These are phyloP conservation scores for Rapana venosa DNA, from an alignment of 2,888 invertebrate species.

Conservation along the genomic window DNA sequence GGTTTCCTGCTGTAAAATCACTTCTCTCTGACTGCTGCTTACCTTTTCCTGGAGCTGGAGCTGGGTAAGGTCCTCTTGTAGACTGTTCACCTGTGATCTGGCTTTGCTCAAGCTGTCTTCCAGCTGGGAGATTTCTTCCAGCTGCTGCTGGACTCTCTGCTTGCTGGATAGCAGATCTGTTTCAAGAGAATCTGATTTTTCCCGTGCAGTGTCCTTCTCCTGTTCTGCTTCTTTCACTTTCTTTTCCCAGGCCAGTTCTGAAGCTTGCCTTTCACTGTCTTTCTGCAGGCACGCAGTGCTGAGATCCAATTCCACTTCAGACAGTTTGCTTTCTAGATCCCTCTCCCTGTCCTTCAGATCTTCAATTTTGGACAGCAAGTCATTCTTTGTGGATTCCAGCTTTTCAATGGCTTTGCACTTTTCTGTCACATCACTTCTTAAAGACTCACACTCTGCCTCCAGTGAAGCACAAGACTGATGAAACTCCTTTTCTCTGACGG, in stretches of 20 bases:
- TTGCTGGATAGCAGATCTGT: conserved; percentile 31
- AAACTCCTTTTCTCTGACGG: conserved; percentile 26
- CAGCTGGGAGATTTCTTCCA: conserved; percentile 35
- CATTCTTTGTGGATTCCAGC: conserved; percentile 41
- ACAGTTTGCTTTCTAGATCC: conserved; percentile 16
- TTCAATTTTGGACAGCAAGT: conserved; percentile 38
- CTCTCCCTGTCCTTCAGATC: conserved; percentile 26
- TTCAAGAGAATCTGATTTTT: conserved; percentile 23
- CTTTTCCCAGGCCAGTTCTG: conserved; percentile 34
- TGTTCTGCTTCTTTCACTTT: conserved; percentile 43
- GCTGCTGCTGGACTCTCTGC: conserved; percentile 31
- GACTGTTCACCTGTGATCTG: conserved; percentile 21
- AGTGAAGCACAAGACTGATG: background rate
- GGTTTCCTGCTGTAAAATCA: conserved; percentile 19
- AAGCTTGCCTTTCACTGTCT: conserved; percentile 37
- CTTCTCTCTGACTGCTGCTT: conserved; percentile 8
- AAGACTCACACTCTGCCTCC: conserved; percentile 39
- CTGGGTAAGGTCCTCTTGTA: conserved; percentile 39
- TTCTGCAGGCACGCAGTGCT: conserved; percentile 27
- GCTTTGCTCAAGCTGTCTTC: conserved; percentile 40
- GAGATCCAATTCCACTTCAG: conserved; percentile 37
- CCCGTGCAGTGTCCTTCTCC: conserved; percentile 16
- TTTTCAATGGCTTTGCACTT: conserved; percentile 44
- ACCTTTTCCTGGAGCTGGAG: conserved; percentile 36
- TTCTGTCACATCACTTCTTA: conserved; percentile 41